Base-by-base conservation (phyloP, 2,113 vertebrate species). In the Oncorhynchus mykiss region DNA sequence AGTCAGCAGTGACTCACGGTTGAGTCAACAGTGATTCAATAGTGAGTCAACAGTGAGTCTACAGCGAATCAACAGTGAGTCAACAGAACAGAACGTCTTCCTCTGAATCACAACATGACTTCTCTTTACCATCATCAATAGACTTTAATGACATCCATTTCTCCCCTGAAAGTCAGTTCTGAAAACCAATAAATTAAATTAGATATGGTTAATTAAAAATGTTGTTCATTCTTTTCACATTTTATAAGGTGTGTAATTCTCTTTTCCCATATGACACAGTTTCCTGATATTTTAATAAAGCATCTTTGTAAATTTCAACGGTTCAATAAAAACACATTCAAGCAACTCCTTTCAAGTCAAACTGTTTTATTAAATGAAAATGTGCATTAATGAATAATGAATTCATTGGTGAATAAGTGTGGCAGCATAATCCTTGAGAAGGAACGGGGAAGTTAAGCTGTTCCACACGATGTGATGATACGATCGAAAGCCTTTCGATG, bases 241-340 rank as follows among this genome's bases (percentile, higher is more conserved):
- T 71, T 66, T n/a, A 70, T 24, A 3, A 62, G 27, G 13, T 45
- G 24, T 51, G 68, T 51, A 3, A 31, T 66, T 39, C 24, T 22
- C 0, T 76, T 27, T 51, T 16, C 18, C 31, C 18, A 3, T n/a
- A 22, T 69, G 67, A 45, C 29, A 22, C 18, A 22, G 18, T 64
- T 64, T n/a, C 24, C 24, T 3, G n/a, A 34, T 91, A 88, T 62
- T 70, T 76, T 54, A 24, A 71, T 77, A 48, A 48, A 22, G n/a
- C 27, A 25, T 25, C 5, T 11, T 71, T 71, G 16, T 64, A 24
- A 24, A 29, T 49, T 67, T 54, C 39, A 13, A 64, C 9, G 25
- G 16, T 14, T 68, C 16, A 78, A 70, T 49, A 70, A 57, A 49
- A 74, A 74, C 11, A 24, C 16, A 70, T 29, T 59, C 12, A 31